Evolutionary conservation across 2,888 invertebrate species (phyloP).

Genomic region (Dioctria rufipes): DNA sequence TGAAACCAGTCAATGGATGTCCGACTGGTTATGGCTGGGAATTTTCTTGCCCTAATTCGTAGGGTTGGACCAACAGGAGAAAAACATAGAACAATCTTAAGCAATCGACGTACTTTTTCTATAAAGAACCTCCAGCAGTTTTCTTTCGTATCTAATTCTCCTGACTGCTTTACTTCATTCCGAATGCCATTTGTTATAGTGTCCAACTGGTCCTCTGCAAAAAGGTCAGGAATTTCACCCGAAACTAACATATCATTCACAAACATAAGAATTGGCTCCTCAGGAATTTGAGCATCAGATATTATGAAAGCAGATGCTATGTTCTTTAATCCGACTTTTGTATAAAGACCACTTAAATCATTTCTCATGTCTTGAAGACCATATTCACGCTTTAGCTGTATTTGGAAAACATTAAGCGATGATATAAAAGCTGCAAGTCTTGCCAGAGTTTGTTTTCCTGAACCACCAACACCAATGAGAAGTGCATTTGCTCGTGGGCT

Average conservation of each 20-base stretch:
- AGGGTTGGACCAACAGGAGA: slow-evolving; percentile 95
- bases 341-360: slow-evolving; percentile 81
- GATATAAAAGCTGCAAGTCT: slow-evolving; percentile 92
- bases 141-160: slow-evolving; percentile 88
- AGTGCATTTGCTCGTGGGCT: slow-evolving; percentile 94
- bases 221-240: slow-evolving; percentile 92
- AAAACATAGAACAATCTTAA: slow-evolving; percentile 87
- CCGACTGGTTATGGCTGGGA: slow-evolving; percentile 95
- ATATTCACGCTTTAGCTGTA: slow-evolving; percentile 91
- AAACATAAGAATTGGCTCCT: slow-evolving; percentile 91
- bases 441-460: slow-evolving; percentile 93
- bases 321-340: slow-evolving; percentile 89
- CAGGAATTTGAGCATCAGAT: slow-evolving; percentile 93
- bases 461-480: slow-evolving; percentile 94
- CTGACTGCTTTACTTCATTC: slow-evolving; percentile 85
- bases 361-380: slow-evolving; percentile 84
- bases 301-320: slow-evolving; percentile 90
- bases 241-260: slow-evolving; percentile 95
- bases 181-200: slow-evolving; percentile 84
- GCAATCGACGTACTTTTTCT: slow-evolving; percentile 82
- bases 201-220: slow-evolving; percentile 92
- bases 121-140: slow-evolving; percentile 98
- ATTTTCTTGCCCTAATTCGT: slow-evolving; percentile 89
- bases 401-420: slow-evolving; percentile 92
- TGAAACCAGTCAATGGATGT: slow-evolving; percentile 97